Percentiles rank a stretch among this genome's conserved stretches.
phyloP scores from a whole-genome alignment of 2,113 vertebrate genomes.

The Opisthocomus hoazin region DNA sequence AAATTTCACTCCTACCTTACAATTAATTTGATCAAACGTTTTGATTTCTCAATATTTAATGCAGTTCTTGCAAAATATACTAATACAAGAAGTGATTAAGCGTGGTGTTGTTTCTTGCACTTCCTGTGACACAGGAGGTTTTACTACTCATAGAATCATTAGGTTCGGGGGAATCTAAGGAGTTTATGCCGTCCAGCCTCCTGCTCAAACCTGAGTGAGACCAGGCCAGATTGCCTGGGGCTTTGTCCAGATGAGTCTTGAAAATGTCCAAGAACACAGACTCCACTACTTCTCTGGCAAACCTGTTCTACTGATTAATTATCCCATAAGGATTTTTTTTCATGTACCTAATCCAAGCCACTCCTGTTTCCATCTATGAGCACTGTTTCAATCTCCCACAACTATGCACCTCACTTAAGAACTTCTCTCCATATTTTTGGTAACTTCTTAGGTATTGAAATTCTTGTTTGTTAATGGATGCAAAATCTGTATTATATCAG shows the following conservation, averaged over 20 bases:
- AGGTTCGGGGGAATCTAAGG: background rate
- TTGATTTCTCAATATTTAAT: background rate
- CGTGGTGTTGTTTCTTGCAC: background rate
- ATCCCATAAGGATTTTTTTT: background rate
- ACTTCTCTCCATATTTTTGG: background rate
- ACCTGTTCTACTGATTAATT: background rate
- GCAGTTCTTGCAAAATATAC: background rate
- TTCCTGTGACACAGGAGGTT: background rate
- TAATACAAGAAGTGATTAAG: background rate
- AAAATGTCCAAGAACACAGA: background rate
- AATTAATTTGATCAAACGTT: background rate
- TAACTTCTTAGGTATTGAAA: background rate
- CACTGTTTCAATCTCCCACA: background rate
- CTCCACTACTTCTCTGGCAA: background rate
- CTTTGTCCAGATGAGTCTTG: background rate
- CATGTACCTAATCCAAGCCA: background rate
- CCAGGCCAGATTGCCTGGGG: background rate
- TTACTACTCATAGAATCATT: background rate
- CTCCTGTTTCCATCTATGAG: background rate
- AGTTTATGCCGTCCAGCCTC: background rate
- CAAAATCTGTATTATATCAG: background rate
- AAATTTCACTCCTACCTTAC: background rate
- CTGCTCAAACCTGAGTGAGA: background rate
- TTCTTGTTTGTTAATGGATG: background rate
- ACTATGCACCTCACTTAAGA: background rate